A percentile compares a stretch with the other conserved stretches of the same genome.
Evolutionary conservation across 2,888 invertebrate species (phyloP).

Genomic region (Apotomis betuletana): DNA sequence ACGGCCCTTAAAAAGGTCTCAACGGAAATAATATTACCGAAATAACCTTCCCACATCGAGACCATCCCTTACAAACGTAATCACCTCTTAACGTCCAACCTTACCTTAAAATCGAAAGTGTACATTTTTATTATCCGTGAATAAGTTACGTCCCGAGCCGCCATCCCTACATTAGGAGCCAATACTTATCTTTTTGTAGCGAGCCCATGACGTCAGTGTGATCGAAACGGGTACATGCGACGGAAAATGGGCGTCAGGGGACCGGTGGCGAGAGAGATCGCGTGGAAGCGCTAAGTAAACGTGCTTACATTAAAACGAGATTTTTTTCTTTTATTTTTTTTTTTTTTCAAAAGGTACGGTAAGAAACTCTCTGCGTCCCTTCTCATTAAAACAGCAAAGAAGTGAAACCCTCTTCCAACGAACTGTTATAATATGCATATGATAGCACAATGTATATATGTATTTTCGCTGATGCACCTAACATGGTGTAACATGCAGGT

Average conservation of each 20-base stretch:
- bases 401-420: no score
- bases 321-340: no score
- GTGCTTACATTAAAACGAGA: not conserved
- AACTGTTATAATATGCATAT: no score
- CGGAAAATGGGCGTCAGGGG: constrained; percentile 65
- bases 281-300: constrained; percentile 28
- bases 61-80: constrained; percentile 35
- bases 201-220: constrained; percentile 68
- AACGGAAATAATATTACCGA: constrained; percentile 20
- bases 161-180: constrained; percentile 67
- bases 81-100: constrained; percentile 39
- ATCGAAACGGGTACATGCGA: constrained; percentile 68
- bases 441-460: no score
- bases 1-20: constrained; percentile 12
- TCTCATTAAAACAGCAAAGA: no score
- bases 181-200: constrained; percentile 72
- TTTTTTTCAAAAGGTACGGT: no score
- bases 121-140: constrained; percentile 51
- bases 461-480: no score
- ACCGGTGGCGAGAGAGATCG: constrained; percentile 44
- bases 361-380: no score
- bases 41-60: constrained; percentile 7
- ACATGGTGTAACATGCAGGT: no score
- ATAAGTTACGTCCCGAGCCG: constrained; percentile 56
- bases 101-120: constrained; percentile 39